A percentile compares a stretch with the other conserved stretches of the same genome.
Conservation (phyloP, 1,140 invertebrate species). For the Triops cancriformis region DNA sequence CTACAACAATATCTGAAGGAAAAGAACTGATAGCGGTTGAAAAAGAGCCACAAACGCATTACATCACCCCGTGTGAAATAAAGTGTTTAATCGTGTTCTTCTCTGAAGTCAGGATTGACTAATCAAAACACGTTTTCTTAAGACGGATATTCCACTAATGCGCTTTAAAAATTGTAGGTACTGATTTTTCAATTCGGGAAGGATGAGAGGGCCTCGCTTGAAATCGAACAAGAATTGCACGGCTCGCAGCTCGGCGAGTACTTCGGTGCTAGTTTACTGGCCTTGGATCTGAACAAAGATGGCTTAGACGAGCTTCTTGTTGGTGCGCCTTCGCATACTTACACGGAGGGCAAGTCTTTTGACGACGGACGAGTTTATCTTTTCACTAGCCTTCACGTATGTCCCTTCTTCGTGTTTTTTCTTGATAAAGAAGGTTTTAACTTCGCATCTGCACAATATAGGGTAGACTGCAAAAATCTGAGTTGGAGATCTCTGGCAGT, state of each 20-base stretch:
- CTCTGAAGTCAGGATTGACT: too few species aligned
- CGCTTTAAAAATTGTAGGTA: constrained; percentile 30
- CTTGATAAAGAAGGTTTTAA: neutral
- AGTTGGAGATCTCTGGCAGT: constrained; percentile 26
- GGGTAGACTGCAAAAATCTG: neutral
- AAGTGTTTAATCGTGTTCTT: too few species aligned
- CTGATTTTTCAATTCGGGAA: constrained; percentile 37
- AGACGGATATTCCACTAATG: neutral
- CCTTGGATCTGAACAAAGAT: constrained; percentile 62
- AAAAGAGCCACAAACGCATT: too few species aligned
- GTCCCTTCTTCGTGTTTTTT: neutral
- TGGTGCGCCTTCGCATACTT: constrained; percentile 54
- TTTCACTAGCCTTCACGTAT: constrained; percentile 39
- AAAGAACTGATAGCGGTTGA: too few species aligned
- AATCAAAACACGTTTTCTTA: too few species aligned
- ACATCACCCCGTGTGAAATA: too few species aligned
- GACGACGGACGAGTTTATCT: constrained; percentile 54
- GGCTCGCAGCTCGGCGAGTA: constrained; percentile 63
- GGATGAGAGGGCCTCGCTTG: constrained; percentile 28
- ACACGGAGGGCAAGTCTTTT: constrained; percentile 32
- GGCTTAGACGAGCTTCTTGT: constrained; percentile 61
- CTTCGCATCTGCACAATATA: neutral
- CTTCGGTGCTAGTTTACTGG: constrained; percentile 60
- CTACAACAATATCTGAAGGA: too few species aligned
- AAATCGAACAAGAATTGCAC: constrained; percentile 34